These are phyloP conservation scores for Homalodisca vitripennis DNA, from an alignment of 1,140 invertebrate species.

Conservation along the genomic window DNA sequence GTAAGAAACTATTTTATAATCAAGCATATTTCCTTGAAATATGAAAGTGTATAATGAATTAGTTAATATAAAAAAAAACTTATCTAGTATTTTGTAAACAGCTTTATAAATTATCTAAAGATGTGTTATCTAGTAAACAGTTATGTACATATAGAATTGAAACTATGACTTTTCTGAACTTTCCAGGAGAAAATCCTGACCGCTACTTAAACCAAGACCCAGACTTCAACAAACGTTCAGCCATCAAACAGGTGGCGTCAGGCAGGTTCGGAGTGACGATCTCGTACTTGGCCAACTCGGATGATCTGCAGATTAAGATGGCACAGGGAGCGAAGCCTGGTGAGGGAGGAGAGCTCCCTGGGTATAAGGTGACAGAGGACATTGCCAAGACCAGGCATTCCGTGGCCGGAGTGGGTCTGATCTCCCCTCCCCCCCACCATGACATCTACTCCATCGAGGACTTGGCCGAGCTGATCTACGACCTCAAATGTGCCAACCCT, in stretches of 20 bases:
- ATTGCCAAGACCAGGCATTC: constrained; percentile 95
- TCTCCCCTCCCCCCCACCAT: constrained; percentile 98
- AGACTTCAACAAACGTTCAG: constrained; percentile 71
- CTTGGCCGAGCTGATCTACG: constrained; percentile 97
- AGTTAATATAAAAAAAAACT: no score
- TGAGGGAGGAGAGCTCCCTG: constrained; percentile 68
- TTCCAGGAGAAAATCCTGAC: constrained; percentile 78
- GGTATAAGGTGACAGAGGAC: constrained; percentile 77
- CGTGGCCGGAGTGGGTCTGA: constrained; percentile 95
- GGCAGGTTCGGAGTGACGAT: constrained; percentile 98
- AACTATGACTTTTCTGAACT: no score
- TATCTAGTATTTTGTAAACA: no score
- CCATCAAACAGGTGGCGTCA: constrained; percentile 93
- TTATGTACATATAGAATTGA: no score
- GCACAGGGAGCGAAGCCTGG: constrained; percentile 98
- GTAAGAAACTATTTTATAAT: no score
- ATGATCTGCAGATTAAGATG: constrained; percentile 98
- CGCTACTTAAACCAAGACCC: constrained; percentile 80
- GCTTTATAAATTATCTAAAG: no score
- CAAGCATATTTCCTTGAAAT: no score
- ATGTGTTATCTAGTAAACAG: no score
- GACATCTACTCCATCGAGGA: constrained; percentile 99
- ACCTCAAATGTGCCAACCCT: constrained; percentile 97
- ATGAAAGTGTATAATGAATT: no score
- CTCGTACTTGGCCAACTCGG: constrained; percentile 93